phyloP scores from a whole-genome alignment of 2,113 vertebrate genomes.

The Boulengeromyrus knoepffleri region DNA sequence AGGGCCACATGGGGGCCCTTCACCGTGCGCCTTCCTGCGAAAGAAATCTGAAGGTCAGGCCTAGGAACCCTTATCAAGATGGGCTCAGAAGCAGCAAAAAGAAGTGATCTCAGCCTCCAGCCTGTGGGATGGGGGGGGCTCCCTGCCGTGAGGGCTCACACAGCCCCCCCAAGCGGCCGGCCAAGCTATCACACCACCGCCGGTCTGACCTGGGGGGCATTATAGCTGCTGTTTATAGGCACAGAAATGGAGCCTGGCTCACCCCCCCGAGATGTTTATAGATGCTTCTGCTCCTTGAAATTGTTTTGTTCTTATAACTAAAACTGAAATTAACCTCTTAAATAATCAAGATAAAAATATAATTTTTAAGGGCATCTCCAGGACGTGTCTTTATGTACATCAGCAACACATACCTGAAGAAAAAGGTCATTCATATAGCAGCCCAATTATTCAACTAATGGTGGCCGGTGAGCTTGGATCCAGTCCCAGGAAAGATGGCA shows the following conservation, averaged over 20 bases:
- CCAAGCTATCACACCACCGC: background rate
- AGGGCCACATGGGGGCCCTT: slow-evolving; percentile 29
- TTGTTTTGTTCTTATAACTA: background rate
- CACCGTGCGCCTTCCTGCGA: slow-evolving; percentile 52
- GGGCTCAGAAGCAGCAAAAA: slow-evolving; percentile 40
- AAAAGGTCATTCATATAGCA: background rate
- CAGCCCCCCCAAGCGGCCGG: background rate
- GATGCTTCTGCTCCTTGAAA: background rate
- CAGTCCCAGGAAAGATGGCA: background rate
- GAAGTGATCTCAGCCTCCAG: slow-evolving; percentile 57
- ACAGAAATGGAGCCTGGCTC: background rate
- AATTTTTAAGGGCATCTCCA: background rate
- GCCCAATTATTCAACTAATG: background rate
- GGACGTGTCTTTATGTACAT: background rate
- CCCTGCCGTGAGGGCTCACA: background rate
- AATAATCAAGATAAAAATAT: background rate
- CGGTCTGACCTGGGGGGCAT: background rate
- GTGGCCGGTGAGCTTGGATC: background rate
- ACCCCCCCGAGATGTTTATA: background rate
- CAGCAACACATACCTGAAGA: background rate
- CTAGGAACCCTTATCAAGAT: slow-evolving; percentile 44
- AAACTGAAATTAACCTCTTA: background rate
- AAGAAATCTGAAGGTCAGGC: slow-evolving; percentile 37
- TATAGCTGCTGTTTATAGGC: background rate
- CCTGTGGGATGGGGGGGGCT: slow-evolving; percentile 35